These are phyloP conservation scores for Galeopsomyia nigrocyanea DNA, from an alignment of 2,888 invertebrate genomes.

Conservation along the genomic window DNA sequence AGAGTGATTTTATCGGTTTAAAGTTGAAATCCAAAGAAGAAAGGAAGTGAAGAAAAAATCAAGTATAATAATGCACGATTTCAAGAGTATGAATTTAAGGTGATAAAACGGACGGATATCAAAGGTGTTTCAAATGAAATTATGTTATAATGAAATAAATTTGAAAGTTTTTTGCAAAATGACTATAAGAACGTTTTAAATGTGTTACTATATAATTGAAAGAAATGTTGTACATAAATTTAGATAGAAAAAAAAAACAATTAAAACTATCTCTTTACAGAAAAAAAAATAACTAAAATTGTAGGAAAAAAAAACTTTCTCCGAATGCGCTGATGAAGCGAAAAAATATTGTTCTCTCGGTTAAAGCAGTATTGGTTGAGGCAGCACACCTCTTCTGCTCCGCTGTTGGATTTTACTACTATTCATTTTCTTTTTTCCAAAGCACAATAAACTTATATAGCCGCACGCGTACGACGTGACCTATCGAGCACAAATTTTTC, in stretches of 20 bases:
- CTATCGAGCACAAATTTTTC: constrained; percentile 44
- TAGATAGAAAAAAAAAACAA: constrained; percentile 37
- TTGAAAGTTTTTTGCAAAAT: constrained; percentile 34
- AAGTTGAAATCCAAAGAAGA: constrained; percentile 6
- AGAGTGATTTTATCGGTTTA: constrained; percentile 45
- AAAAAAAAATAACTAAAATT: constrained; percentile 34
- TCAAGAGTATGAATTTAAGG: too few relatives aligned
- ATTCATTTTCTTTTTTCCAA: constrained; percentile 45
- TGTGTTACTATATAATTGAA: constrained; percentile 44
- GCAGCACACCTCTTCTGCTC: constrained; percentile 50
- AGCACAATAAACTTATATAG: constrained; percentile 56
- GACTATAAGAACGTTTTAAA: constrained; percentile 37
- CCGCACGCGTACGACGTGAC: constrained; percentile 37
- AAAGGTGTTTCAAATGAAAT: not conserved
- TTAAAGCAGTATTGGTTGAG: constrained; percentile 52
- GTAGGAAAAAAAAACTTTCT: constrained; percentile 19
- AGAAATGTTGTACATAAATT: constrained; percentile 45
- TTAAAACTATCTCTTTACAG: constrained; percentile 43
- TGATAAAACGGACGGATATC: too few relatives aligned
- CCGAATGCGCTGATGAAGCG: constrained; percentile 37
- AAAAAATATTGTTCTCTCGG: constrained; percentile 53
- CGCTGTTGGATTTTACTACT: constrained; percentile 56
- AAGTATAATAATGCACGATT: too few relatives aligned
- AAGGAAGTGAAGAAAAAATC: too few relatives aligned
- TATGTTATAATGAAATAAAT: constrained; percentile 23